Evolutionary conservation across 2,888 invertebrate species (phyloP).

Genomic region (Nemurella pictetii): DNA sequence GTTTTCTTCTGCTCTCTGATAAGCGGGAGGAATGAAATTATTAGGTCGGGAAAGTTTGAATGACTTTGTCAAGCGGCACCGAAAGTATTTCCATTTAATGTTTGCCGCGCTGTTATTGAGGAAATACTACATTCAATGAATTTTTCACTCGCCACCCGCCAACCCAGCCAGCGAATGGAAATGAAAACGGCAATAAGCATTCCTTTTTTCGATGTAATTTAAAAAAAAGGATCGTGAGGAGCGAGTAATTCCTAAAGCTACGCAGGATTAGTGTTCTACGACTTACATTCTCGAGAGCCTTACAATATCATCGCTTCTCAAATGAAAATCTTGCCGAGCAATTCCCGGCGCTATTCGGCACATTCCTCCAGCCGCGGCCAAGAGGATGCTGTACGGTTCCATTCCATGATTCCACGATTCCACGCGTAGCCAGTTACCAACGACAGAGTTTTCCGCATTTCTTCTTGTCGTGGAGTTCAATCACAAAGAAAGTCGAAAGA

Average conservation of each 20-base stretch:
- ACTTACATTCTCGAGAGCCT: not conserved
- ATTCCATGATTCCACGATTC: no score
- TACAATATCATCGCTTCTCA: not conserved
- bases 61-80: not conserved
- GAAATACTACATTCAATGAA: not conserved
- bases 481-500: not conserved
- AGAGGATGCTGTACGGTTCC: no score
- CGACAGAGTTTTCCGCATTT: not conserved
- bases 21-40: slow-evolving; percentile 1
- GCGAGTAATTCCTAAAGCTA: not conserved
- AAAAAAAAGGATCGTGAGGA: not conserved
- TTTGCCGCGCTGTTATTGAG: not conserved
- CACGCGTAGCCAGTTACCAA: not conserved
- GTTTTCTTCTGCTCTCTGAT: not conserved
- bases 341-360: not conserved
- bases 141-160: not conserved
- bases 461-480: not conserved
- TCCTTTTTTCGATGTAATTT: not conserved
- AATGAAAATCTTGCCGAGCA: not conserved
- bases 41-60: slow-evolving; percentile 5
- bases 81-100: slow-evolving; percentile 1
- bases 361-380: not conserved
- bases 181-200: not conserved
- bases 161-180: not conserved
- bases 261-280: not conserved